phyloP scores from a whole-genome alignment of 2,888 invertebrate genomes.

The Molanna angustata region DNA sequence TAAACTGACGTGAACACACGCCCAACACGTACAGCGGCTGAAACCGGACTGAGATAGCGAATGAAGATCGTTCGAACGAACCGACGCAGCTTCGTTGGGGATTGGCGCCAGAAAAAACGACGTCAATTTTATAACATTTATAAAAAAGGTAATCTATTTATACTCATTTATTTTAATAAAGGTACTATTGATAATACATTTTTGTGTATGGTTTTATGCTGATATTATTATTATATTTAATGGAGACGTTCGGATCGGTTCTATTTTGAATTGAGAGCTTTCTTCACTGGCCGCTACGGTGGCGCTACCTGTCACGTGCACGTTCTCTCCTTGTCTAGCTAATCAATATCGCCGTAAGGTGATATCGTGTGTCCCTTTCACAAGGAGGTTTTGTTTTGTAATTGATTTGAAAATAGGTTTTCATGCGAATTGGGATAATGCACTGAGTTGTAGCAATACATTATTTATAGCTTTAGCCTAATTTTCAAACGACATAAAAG shows the following conservation, averaged over 20 bases:
- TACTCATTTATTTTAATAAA: too few species aligned
- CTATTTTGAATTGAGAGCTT: slow-evolving; percentile 26
- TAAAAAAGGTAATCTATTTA: too few species aligned
- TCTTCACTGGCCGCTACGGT: slow-evolving; percentile 13
- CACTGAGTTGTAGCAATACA: too few species aligned
- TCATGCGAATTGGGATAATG: slow-evolving; percentile 16
- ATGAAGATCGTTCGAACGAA: slow-evolving; percentile 19
- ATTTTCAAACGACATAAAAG: not conserved
- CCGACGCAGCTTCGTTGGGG: slow-evolving; percentile 19
- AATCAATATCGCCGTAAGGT: slow-evolving; percentile 1
- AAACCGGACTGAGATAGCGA: slow-evolving; percentile 27
- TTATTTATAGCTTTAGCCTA: slow-evolving; percentile 11
- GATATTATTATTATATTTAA: too few species aligned
- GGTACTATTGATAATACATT: too few species aligned
- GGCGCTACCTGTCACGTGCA: slow-evolving; percentile 26
- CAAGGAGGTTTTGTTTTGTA: slow-evolving; percentile 16
- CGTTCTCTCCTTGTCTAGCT: slow-evolving; percentile 16
- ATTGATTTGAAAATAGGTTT: slow-evolving; percentile 25
- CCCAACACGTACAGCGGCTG: slow-evolving; percentile 22
- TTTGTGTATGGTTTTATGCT: too few species aligned
- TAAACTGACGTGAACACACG: slow-evolving; percentile 1
- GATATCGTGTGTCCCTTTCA: slow-evolving; percentile 13
- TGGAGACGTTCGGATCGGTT: slow-evolving; percentile 9
- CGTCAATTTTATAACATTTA: not conserved
- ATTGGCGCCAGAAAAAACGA: not conserved